Base-by-base conservation (phyloP, 2,797 vertebrate species). In the Sebastes umbrosus region DNA sequence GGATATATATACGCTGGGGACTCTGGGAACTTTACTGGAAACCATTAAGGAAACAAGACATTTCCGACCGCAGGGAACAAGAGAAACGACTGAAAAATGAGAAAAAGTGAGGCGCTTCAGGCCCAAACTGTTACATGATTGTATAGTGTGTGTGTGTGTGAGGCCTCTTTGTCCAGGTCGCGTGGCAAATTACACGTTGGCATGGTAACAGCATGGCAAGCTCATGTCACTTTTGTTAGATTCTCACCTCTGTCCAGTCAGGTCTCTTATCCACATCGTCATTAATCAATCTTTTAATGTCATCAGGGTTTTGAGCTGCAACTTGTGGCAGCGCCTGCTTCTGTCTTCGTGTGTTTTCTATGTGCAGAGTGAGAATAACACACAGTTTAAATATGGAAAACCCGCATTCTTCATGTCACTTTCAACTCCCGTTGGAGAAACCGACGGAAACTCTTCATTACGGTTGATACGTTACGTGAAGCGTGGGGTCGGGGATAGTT, bases 11-110 rank as follows among this genome's bases (percentile, higher is more conserved):
- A 66, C 87, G 10, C 88, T 71, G 66, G 92, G 91, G 90, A 94
- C 91, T 91, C 88, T 84, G 82, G 79, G 84, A 93, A 88, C 90
- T 87, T 92, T 90, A 92, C 94, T 95, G 94, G 93, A 95, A 96
- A 76, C 90, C 87, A 95, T 96, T 95, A 94, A 93, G 90, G 91
- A 94, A 95, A 93, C 92, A 90, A 92, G 94, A 95, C 88, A 92
- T 95, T 94, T 96, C 94, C 92, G 90, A 94, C 93, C 91, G 71
- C 93, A 93, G 79, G 90, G 90, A 93, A 81, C 79, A 65, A 84
- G 81, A 87, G 77, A 88, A 92, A 86, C 66, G 22, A 73, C 78
- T 78, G 69, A 86, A 91, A 88, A 91, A 82, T 85, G 72, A 83
- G 64, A 60, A 71, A 87, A 89, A 88, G 78, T 57, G 24, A 68